A percentile compares a stretch with the other conserved stretches of the same genome.
phyloP scores from a whole-genome alignment of 2,797 vertebrate genomes.

The Takifugu ocellatus region DNA sequence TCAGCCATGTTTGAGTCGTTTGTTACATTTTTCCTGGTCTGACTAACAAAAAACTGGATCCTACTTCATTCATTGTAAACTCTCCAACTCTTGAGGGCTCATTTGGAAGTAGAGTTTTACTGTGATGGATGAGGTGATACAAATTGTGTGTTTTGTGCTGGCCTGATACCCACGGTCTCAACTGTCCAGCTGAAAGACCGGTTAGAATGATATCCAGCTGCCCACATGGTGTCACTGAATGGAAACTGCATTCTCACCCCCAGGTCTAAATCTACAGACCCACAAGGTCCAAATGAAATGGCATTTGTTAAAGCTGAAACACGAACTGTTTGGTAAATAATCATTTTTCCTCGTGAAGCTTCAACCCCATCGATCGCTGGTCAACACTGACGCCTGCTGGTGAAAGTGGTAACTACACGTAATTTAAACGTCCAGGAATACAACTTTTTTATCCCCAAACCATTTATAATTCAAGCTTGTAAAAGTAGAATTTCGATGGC shows the following conservation, averaged over 20 bases:
- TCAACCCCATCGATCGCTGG: slow-evolving; percentile 16
- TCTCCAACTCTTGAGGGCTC: not conserved
- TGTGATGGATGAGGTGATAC: slow-evolving; percentile 18
- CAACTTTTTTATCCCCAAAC: not conserved
- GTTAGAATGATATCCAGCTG: slow-evolving; percentile 2
- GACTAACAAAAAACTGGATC: not conserved
- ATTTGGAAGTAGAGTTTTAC: not conserved
- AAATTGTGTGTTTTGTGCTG: slow-evolving; percentile 13
- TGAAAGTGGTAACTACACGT: not conserved
- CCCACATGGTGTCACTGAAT: not conserved
- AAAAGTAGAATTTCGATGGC: slow-evolving; percentile 3
- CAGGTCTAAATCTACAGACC: not conserved
- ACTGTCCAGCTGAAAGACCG: slow-evolving; percentile 6
- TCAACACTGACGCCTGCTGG: slow-evolving; percentile 73
- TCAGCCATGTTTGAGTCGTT: too few relatives aligned
- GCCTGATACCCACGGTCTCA: slow-evolving; percentile 2
- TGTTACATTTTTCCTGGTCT: too few relatives aligned
- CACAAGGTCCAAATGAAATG: not conserved
- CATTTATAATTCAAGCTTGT: too few relatives aligned
- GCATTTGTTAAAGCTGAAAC: not conserved
- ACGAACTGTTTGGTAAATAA: not conserved
- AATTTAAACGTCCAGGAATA: not conserved
- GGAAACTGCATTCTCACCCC: not conserved
- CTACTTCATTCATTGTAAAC: not conserved
- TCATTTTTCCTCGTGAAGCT: not conserved